Percentiles rank a stretch among this genome's conserved stretches.
These are phyloP conservation scores for Callosobruchus maculatus DNA, from an alignment of 2,888 invertebrate genomes.

Conservation along the genomic window DNA sequence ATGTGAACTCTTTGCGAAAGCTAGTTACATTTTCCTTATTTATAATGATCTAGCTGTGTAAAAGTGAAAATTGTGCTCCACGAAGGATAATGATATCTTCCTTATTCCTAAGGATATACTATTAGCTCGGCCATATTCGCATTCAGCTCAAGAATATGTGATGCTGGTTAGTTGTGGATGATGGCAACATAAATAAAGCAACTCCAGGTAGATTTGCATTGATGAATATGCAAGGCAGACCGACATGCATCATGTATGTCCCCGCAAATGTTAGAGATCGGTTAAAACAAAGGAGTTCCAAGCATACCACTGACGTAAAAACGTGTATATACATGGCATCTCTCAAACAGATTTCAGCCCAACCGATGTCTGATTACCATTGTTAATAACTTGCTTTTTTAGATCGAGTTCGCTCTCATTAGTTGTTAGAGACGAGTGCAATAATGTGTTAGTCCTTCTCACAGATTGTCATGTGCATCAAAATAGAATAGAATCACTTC, in stretches of 20 bases:
- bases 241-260: not conserved
- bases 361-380: not conserved
- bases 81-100: too few species aligned
- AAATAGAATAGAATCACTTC: constrained; percentile 1
- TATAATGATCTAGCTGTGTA: too few species aligned
- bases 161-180: not conserved
- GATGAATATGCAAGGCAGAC: not conserved
- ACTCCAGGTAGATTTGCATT: not conserved
- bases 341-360: not conserved
- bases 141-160: not conserved
- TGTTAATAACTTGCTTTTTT: constrained; percentile 1
- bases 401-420: constrained; percentile 8
- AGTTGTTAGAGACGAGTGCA: constrained; percentile 28
- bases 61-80: too few species aligned
- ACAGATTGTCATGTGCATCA: constrained; percentile 14
- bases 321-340: not conserved
- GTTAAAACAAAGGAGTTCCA: not conserved
- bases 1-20: too few species aligned
- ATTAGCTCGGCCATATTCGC: not conserved
- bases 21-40: too few species aligned
- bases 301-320: not conserved
- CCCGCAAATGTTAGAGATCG: not conserved
- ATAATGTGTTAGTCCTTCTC: constrained; percentile 26
- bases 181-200: not conserved
- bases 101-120: not conserved